Evolutionary conservation across 2,797 vertebrate species (phyloP).

Genomic region (Sternarchorhynchus goeldii): DNA sequence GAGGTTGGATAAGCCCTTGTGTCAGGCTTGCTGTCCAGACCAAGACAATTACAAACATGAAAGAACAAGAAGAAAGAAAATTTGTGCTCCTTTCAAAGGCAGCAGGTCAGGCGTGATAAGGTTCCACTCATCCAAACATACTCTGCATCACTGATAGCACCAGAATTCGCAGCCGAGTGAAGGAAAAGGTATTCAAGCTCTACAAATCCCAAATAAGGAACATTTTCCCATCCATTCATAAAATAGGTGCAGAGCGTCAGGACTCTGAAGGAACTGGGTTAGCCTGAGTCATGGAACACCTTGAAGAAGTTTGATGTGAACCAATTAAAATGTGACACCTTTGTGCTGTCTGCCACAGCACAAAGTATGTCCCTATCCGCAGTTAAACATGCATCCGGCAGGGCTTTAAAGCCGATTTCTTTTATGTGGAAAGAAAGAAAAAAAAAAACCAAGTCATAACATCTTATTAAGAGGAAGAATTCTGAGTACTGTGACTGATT

Average conservation of each 20-base stretch:
- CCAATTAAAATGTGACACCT: constrained; percentile 71
- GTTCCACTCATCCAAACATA: constrained; percentile 13
- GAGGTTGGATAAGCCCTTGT: neutral
- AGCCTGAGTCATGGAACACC: constrained; percentile 66
- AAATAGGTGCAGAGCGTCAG: constrained; percentile 25
- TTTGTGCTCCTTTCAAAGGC: constrained; percentile 8
- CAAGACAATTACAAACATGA: constrained; percentile 28
- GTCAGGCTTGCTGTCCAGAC: constrained; percentile 30
- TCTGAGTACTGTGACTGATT: neutral
- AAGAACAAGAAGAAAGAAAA: constrained; percentile 29
- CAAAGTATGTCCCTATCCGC: constrained; percentile 55
- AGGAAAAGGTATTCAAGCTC: neutral
- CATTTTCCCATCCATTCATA: constrained; percentile 27
- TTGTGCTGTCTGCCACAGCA: constrained; percentile 69
- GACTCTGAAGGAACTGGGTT: constrained; percentile 26
- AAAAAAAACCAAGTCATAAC: neutral
- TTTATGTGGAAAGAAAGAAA: neutral
- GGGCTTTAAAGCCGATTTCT: constrained; percentile 1
- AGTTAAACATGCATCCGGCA: constrained; percentile 12
- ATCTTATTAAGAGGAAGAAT: constrained; percentile 17
- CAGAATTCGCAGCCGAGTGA: neutral
- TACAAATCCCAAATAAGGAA: constrained; percentile 15
- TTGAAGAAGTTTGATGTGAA: constrained; percentile 73
- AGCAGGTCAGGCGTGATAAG: constrained; percentile 1
- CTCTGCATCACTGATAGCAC: neutral